phyloP scores from a whole-genome alignment of 2,113 vertebrate species.

The Oncorhynchus clarkii region DNA sequence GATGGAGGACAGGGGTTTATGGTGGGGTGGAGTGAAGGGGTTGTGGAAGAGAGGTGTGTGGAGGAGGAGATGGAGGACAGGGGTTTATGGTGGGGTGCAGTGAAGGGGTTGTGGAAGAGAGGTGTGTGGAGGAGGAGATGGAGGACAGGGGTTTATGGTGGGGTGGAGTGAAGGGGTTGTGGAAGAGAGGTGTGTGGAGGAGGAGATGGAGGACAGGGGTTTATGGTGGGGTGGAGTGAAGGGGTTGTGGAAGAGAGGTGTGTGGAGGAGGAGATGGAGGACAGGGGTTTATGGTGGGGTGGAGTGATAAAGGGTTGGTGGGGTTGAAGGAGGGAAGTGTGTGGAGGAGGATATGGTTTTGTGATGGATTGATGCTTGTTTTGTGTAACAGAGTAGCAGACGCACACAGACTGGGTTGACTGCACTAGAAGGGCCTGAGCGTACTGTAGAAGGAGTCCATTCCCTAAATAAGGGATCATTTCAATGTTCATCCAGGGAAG shows the following conservation, averaged over 20 bases:
- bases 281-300: slow-evolving; percentile 10
- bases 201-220: too few relatives aligned
- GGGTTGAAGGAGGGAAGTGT: slow-evolving; percentile 10
- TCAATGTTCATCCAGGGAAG: slow-evolving; percentile 10
- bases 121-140: background rate
- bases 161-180: too few relatives aligned
- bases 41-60: background rate
- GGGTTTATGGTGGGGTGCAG: background rate
- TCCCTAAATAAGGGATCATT: slow-evolving; percentile 7
- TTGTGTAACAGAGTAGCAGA: slow-evolving; percentile 13
- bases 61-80: background rate
- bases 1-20: slow-evolving; percentile 4
- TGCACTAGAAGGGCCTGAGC: slow-evolving; percentile 28
- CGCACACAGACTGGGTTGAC: slow-evolving; percentile 14
- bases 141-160: slow-evolving; percentile 14
- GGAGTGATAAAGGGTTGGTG: background rate
- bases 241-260: background rate
- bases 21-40: background rate
- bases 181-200: too few relatives aligned
- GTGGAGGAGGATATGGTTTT: slow-evolving; percentile 10
- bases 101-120: too few relatives aligned
- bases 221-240: too few relatives aligned
- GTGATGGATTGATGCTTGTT: background rate
- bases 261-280: slow-evolving; percentile 3
- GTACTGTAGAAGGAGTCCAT: background rate